Conservation (phyloP, 2,888 invertebrate genomes). For the Tigriopus californicus region DNA sequence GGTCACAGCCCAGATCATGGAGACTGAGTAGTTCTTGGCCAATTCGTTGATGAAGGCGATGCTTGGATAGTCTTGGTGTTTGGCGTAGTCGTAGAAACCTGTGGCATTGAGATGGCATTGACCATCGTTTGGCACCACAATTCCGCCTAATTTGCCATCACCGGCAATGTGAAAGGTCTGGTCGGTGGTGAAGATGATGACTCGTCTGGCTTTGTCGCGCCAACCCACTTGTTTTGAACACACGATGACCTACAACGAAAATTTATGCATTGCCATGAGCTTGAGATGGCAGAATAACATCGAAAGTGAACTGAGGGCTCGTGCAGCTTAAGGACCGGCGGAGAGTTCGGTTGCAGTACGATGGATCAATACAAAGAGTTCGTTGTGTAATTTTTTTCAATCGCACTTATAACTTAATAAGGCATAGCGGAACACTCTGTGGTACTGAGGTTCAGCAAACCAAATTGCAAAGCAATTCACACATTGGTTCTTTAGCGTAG, state of each 20-base stretch:
- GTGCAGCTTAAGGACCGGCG: too few relatives aligned
- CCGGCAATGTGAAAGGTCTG: conserved; percentile 38
- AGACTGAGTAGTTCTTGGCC: conserved; percentile 10
- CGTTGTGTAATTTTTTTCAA: too few relatives aligned
- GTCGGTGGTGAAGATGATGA: conserved; percentile 37
- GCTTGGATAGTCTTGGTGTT: conserved; percentile 33
- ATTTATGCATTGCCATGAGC: too few relatives aligned
- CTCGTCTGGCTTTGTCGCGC: conserved; percentile 33
- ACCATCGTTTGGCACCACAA: conserved; percentile 29
- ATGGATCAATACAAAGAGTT: too few relatives aligned
- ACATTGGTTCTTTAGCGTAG: too few relatives aligned
- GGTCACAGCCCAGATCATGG: conserved; percentile 11
- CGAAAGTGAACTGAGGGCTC: too few relatives aligned
- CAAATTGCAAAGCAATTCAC: too few relatives aligned
- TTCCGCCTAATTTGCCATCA: conserved; percentile 30
- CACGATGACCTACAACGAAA: conserved; percentile 3
- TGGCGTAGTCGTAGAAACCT: conserved; percentile 25
- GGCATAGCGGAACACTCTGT: too few relatives aligned
- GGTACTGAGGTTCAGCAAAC: too few relatives aligned
- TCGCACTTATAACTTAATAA: too few relatives aligned
- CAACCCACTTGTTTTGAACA: conserved; percentile 32
- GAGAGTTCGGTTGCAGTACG: too few relatives aligned
- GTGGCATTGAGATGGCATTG: conserved; percentile 27
- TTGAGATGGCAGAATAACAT: too few relatives aligned
- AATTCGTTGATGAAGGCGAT: conserved; percentile 30